These are phyloP conservation scores for Indicator maculatus DNA, from an alignment of 2,113 vertebrate species.

Conservation along the genomic window DNA sequence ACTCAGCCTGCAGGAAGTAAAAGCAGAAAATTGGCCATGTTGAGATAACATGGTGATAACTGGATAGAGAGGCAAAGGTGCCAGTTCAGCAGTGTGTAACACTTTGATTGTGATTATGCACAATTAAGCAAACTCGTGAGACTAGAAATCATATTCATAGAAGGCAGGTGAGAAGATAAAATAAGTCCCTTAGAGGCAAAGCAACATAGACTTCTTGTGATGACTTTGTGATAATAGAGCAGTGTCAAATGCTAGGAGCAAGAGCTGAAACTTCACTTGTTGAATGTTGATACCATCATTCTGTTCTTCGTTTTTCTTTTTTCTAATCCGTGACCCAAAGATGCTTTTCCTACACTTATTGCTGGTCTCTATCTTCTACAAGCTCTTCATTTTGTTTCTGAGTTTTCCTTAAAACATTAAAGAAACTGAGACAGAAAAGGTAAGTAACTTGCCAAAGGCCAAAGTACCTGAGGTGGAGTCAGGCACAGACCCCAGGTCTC, in stretches of 20 bases:
- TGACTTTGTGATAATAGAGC: neutral
- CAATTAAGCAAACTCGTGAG: neutral
- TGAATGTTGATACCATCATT: neutral
- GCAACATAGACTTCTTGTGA: neutral
- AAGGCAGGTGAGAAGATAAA: constrained; percentile 40
- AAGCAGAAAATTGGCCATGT: neutral
- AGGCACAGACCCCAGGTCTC: neutral
- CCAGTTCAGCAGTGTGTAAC: neutral
- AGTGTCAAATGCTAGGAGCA: neutral
- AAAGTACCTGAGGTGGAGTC: neutral
- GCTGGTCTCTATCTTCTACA: neutral
- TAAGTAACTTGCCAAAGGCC: neutral
- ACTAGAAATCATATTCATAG: neutral
- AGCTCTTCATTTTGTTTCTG: neutral
- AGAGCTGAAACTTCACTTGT: neutral
- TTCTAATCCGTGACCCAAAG: neutral
- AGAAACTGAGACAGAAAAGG: neutral
- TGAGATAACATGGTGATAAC: neutral
- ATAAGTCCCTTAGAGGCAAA: constrained; percentile 43
- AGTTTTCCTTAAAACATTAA: neutral
- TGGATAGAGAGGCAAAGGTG: neutral
- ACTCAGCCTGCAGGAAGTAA: constrained; percentile 2
- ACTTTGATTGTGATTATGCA: neutral
- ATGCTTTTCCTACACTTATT: neutral
- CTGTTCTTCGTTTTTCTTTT: neutral